Conservation (phyloP, 2,888 invertebrate species). For the Clivina fossor region DNA sequence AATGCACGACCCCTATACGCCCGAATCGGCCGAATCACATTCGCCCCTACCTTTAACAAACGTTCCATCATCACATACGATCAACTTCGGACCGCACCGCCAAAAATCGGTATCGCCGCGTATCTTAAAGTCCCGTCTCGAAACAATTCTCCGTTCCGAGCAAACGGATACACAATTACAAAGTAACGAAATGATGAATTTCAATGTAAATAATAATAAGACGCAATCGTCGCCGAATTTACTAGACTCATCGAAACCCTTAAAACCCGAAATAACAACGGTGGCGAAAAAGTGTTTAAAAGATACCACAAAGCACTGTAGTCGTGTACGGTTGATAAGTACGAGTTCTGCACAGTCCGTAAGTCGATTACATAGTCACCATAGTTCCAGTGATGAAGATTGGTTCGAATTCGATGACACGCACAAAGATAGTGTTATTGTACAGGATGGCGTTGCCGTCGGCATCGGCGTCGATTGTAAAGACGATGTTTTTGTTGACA, state of each 20-base stretch:
- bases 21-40: conserved; percentile 78
- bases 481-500: conserved; percentile 5
- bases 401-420: conserved; percentile 53
- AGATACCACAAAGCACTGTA: conserved; percentile 43
- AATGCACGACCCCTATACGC: conserved; percentile 73
- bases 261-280: background rate
- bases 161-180: conserved; percentile 18
- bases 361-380: conserved; percentile 51
- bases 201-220: background rate
- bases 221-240: too few relatives aligned
- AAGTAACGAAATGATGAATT: background rate
- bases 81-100: conserved; percentile 10
- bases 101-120: conserved; percentile 60
- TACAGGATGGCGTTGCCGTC: background rate
- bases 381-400: conserved; percentile 55
- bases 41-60: conserved; percentile 59
- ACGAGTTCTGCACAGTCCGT: conserved; percentile 44
- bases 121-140: conserved; percentile 64
- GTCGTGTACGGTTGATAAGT: conserved; percentile 41
- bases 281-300: conserved; percentile 41
- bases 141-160: conserved; percentile 52
- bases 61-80: conserved; percentile 29
- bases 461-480: too few relatives aligned
- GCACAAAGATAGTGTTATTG: background rate
- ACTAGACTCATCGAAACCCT: conserved; percentile 14